Conservation (phyloP, 2,888 invertebrate species). For the Chrysotoxum bicinctum region DNA sequence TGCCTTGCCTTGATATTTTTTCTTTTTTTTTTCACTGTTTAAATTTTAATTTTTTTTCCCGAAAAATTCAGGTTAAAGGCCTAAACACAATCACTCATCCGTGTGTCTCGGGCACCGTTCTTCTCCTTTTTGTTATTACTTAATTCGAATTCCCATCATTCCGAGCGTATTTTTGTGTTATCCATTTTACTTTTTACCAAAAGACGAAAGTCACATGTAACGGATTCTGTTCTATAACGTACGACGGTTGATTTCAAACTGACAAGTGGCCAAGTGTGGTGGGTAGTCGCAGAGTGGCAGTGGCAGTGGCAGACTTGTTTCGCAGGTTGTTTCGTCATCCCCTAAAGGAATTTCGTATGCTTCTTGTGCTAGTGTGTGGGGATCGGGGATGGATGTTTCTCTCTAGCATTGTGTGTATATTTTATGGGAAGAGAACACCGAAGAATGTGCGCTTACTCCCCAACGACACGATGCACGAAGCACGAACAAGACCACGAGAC, state of each 20-base stretch:
- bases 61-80: constrained; percentile 62
- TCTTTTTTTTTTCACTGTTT: constrained; percentile 32
- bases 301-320: neutral
- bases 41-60: constrained; percentile 24
- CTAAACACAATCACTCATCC: constrained; percentile 64
- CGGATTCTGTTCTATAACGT: constrained; percentile 35
- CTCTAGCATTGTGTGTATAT: constrained; percentile 16
- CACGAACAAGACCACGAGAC: neutral
- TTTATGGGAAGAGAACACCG: constrained; percentile 33
- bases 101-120: constrained; percentile 37
- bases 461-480: constrained; percentile 20
- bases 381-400: neutral
- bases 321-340: constrained; percentile 70
- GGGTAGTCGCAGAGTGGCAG: constrained; percentile 33
- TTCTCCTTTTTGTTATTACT: constrained; percentile 27
- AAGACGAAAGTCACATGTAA: constrained; percentile 17
- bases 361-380: neutral
- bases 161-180: constrained; percentile 60
- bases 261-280: constrained; percentile 68
- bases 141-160: constrained; percentile 53
- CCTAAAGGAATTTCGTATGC: constrained; percentile 64
- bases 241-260: constrained; percentile 68
- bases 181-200: constrained; percentile 15
- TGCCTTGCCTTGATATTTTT: constrained; percentile 22
- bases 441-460: constrained; percentile 56